Percentiles rank a stretch among this genome's conserved stretches.
Evolutionary conservation across 2,888 invertebrate genomes (phyloP).

Genomic region (Meiosimyza decipiens): DNA sequence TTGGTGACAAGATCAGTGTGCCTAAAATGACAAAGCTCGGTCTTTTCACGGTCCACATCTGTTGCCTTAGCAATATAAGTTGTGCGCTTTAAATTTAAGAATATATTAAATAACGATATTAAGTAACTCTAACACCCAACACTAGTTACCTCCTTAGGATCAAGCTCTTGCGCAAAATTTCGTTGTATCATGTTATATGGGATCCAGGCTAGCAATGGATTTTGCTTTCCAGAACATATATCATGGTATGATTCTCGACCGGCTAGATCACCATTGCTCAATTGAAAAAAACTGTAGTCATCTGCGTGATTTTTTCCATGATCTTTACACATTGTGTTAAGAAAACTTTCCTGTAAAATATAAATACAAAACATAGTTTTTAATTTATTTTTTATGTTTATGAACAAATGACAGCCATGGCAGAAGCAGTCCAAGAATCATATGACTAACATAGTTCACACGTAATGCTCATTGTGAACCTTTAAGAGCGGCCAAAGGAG

Average conservation of each 20-base stretch:
- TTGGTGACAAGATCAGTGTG: conserved; percentile 57
- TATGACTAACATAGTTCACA: too few species aligned
- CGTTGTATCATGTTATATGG: conserved; percentile 54
- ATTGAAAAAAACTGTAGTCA: conserved; percentile 55
- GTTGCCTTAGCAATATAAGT: conserved; percentile 62
- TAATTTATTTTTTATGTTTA: too few species aligned
- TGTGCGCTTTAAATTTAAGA: conserved; percentile 46
- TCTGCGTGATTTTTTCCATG: conserved; percentile 54
- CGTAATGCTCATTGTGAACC: too few species aligned
- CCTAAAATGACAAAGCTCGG: conserved; percentile 60
- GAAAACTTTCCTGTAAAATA: conserved; percentile 52
- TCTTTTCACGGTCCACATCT: conserved; percentile 54
- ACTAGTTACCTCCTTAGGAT: conserved; percentile 56
- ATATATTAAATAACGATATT: neutral
- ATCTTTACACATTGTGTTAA: conserved; percentile 59
- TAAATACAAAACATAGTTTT: neutral
- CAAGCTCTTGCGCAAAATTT: conserved; percentile 53
- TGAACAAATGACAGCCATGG: too few species aligned
- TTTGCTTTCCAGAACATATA: conserved; percentile 50
- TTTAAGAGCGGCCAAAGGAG: too few species aligned
- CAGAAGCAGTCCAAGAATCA: too few species aligned
- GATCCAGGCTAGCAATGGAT: conserved; percentile 58
- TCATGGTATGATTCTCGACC: conserved; percentile 54
- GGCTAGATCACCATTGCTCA: conserved; percentile 57
- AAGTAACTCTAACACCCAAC: neutral